Conservation (phyloP, 2,888 invertebrate species). For the Conops quadrifasciatus region DNA sequence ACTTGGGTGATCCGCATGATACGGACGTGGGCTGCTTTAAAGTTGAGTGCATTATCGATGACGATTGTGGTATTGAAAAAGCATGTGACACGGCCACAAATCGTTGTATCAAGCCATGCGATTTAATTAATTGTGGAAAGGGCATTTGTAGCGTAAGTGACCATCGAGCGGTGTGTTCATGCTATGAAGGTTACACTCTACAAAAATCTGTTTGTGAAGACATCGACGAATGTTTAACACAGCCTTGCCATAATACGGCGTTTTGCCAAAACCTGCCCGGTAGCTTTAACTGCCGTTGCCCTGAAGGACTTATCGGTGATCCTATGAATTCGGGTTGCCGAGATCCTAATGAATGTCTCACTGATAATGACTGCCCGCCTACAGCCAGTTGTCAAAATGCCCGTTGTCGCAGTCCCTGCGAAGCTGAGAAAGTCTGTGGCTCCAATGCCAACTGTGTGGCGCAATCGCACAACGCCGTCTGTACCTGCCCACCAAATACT, state of each 20-base stretch:
- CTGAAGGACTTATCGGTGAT: slow-evolving; percentile 83
- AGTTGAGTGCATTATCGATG: slow-evolving; percentile 83
- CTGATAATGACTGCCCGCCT: slow-evolving; percentile 81
- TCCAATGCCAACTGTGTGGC: slow-evolving; percentile 79
- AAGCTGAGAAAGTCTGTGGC: slow-evolving; percentile 74
- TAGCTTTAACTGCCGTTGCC: slow-evolving; percentile 79
- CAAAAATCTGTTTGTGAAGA: slow-evolving; percentile 77
- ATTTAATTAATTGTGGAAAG: slow-evolving; percentile 78
- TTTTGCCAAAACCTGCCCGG: slow-evolving; percentile 82
- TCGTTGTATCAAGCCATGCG: slow-evolving; percentile 86
- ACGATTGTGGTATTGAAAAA: slow-evolving; percentile 79
- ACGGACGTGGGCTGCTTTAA: slow-evolving; percentile 83
- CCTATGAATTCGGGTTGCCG: slow-evolving; percentile 76
- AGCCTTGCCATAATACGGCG: slow-evolving; percentile 83
- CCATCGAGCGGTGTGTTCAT: slow-evolving; percentile 78
- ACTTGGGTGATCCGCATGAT: slow-evolving; percentile 83
- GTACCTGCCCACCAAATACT: slow-evolving; percentile 79
- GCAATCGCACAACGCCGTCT: slow-evolving; percentile 74
- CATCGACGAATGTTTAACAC: slow-evolving; percentile 79
- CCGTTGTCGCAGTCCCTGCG: slow-evolving; percentile 82
- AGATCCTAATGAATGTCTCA: slow-evolving; percentile 82
- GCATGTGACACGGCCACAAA: slow-evolving; percentile 79
- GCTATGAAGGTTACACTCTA: slow-evolving; percentile 78
- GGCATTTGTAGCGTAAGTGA: slow-evolving; percentile 79
- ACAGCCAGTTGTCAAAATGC: slow-evolving; percentile 79